Conservation (phyloP, 2,797 vertebrate genomes). For the Australoheros facetus region DNA sequence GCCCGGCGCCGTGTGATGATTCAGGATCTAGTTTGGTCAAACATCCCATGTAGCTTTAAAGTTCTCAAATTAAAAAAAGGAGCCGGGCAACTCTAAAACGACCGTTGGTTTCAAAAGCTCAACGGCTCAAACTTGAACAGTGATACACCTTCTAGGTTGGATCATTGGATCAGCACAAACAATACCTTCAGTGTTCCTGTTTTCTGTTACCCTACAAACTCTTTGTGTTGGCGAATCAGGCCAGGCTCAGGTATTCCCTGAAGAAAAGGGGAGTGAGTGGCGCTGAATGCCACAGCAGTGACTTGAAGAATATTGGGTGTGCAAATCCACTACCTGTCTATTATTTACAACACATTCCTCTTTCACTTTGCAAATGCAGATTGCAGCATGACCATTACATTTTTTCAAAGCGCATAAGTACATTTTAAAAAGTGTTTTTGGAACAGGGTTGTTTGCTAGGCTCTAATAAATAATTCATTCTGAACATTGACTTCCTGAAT, state of each 20-base stretch:
- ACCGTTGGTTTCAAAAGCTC: slow-evolving; percentile 10
- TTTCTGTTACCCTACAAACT: slow-evolving; percentile 39
- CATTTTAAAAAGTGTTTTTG: background rate
- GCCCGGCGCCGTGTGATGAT: slow-evolving; percentile 17
- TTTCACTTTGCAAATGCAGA: slow-evolving; percentile 34
- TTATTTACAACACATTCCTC: slow-evolving; percentile 58
- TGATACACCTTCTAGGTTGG: slow-evolving; percentile 44
- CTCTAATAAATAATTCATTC: slow-evolving; percentile 55
- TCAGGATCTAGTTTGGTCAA: slow-evolving; percentile 32
- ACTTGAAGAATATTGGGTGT: slow-evolving; percentile 58
- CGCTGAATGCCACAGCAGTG: slow-evolving; percentile 42
- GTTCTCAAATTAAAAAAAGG: slow-evolving; percentile 57
- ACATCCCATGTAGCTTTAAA: slow-evolving; percentile 1
- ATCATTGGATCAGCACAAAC: slow-evolving; percentile 41
- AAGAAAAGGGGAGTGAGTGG: slow-evolving; percentile 34
- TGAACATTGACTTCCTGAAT: slow-evolving; percentile 47
- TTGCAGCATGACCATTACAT: slow-evolving; percentile 18
- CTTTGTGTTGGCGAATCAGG: slow-evolving; percentile 58
- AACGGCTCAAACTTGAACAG: slow-evolving; percentile 22
- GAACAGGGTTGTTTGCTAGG: slow-evolving; percentile 18
- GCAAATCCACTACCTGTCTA: slow-evolving; percentile 56
- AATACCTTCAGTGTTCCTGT: slow-evolving; percentile 63
- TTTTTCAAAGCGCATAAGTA: background rate
- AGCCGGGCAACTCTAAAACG: background rate
- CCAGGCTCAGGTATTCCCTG: slow-evolving; percentile 64